Evolutionary conservation across 35 echinoderm and acorn worm species (phyloP).

Genomic region (Patiria miniata): DNA sequence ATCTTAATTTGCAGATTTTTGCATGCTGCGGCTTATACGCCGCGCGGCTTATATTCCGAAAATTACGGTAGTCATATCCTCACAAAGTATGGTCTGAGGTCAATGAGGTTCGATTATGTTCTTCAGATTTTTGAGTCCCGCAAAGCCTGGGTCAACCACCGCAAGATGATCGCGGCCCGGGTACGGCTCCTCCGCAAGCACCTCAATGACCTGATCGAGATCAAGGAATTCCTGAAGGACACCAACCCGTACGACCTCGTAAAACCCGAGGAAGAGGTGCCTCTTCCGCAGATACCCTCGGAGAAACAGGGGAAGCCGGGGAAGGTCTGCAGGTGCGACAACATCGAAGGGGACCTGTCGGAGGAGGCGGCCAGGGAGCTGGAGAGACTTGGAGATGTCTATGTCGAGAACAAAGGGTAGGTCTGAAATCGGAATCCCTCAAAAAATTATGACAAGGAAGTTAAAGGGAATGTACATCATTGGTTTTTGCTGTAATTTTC

Average conservation of each 20-base stretch:
- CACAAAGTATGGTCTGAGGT: too few species aligned
- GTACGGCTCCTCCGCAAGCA: slow-evolving; percentile 52
- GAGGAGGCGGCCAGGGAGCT: slow-evolving; percentile 15
- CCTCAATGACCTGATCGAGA: slow-evolving; percentile 64
- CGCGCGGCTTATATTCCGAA: too few species aligned
- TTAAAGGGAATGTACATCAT: too few species aligned
- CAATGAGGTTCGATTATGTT: too few species aligned
- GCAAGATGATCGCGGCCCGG: slow-evolving; percentile 59
- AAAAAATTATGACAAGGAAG: too few species aligned
- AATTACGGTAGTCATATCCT: too few species aligned
- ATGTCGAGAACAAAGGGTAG: background rate
- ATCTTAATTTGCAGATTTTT: too few species aligned
- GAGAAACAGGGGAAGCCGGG: background rate
- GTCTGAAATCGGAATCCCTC: too few species aligned
- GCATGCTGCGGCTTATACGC: too few species aligned
- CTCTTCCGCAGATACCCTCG: background rate
- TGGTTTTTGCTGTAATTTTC: too few species aligned
- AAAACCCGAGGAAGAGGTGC: background rate
- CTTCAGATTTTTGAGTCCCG: slow-evolving; percentile 59
- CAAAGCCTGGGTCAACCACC: slow-evolving; percentile 56
- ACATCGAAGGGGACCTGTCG: slow-evolving; percentile 30
- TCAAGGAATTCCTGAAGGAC: slow-evolving; percentile 66
- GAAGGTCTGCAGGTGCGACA: slow-evolving; percentile 60
- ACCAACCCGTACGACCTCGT: slow-evolving; percentile 1
- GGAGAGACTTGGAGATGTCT: slow-evolving; percentile 9